A percentile compares a stretch with the other conserved stretches of the same genome.
phyloP scores from a whole-genome alignment of 2,888 invertebrate species.

The Melipona bicolor region DNA sequence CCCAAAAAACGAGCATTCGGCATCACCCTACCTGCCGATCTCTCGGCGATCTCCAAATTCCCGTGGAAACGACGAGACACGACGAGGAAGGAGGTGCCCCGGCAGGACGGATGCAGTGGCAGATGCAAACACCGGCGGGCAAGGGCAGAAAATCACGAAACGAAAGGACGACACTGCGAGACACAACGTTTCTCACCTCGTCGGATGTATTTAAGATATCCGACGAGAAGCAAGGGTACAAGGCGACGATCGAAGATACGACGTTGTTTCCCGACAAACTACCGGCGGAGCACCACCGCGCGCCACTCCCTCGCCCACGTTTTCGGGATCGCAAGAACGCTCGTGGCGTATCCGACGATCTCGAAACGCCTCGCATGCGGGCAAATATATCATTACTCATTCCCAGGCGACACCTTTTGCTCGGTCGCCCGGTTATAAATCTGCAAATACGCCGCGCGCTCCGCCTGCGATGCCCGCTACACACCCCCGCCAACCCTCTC shows the following conservation, averaged over 20 bases:
- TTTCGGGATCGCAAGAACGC: slow-evolving; percentile 68
- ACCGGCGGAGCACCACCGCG: slow-evolving; percentile 42
- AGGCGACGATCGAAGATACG: slow-evolving; percentile 65
- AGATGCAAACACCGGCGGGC: neutral
- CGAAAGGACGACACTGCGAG: neutral
- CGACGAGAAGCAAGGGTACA: slow-evolving; percentile 5
- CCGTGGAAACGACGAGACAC: neutral
- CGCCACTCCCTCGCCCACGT: slow-evolving; percentile 56
- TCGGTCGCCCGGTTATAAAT: slow-evolving; percentile 74
- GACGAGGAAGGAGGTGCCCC: no score
- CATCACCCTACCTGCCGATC: neutral
- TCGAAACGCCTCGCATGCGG: slow-evolving; percentile 73
- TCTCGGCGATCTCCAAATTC: neutral
- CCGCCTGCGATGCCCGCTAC: slow-evolving; percentile 31
- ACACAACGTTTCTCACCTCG: slow-evolving; percentile 9
- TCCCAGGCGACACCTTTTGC: slow-evolving; percentile 73
- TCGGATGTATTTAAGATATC: slow-evolving; percentile 24
- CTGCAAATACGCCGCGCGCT: slow-evolving; percentile 66
- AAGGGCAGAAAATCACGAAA: slow-evolving; percentile 18
- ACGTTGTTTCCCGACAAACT: slow-evolving; percentile 69
- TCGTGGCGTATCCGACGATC: slow-evolving; percentile 70
- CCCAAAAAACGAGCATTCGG: neutral
- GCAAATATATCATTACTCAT: slow-evolving; percentile 78
- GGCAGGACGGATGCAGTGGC: neutral
- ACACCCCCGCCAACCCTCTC: neutral